Conservation (phyloP, 2,113 vertebrate genomes). For the Sardina pilchardus region DNA sequence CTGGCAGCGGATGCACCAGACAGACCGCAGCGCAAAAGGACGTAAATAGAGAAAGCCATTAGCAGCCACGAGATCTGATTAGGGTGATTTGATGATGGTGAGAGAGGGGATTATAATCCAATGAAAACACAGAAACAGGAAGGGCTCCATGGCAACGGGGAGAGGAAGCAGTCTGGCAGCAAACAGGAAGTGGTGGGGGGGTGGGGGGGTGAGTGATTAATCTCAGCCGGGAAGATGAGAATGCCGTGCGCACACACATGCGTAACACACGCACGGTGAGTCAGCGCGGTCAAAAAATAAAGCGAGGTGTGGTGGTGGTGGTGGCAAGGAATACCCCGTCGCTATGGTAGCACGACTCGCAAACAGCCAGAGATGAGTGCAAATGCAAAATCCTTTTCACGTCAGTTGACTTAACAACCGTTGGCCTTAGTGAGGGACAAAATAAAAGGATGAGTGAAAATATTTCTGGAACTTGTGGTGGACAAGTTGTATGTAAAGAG, state of each 20-base stretch:
- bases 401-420: constrained; percentile 45
- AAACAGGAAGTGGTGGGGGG: constrained; percentile 13
- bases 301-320: constrained; percentile 56
- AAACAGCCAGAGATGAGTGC: constrained; percentile 50
- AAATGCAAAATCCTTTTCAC: constrained; percentile 32
- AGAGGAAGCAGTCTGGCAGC: constrained; percentile 31
- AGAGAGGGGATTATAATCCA: constrained; percentile 22
- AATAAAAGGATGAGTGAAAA: not conserved
- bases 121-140: constrained; percentile 50
- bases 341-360: constrained; percentile 50
- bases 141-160: constrained; percentile 36
- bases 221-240: not conserved
- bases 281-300: constrained; percentile 51
- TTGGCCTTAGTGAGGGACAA: not conserved
- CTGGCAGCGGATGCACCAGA: not conserved
- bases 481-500: not conserved
- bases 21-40: not conserved
- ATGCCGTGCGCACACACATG: not conserved
- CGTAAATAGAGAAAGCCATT: not conserved
- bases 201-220: constrained; percentile 29
- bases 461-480: not conserved
- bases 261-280: constrained; percentile 43
- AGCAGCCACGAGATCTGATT: not conserved
- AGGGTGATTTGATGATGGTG: not conserved
- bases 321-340: constrained; percentile 40